phyloP scores from a whole-genome alignment of 2,888 invertebrate species.

The Sesia apiformis region DNA sequence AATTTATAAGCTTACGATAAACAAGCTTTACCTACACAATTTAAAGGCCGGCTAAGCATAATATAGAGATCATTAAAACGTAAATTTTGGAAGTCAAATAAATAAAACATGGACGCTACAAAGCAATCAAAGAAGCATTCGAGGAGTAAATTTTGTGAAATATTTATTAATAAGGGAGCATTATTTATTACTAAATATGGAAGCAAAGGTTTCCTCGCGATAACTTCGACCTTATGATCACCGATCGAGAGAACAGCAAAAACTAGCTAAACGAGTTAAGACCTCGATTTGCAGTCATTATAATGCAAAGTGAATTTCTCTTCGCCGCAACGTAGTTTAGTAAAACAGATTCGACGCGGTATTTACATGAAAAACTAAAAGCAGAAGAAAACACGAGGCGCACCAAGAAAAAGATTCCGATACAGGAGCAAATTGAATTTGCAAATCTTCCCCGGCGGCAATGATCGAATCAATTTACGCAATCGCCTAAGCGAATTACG shows the following conservation, averaged over 20 bases:
- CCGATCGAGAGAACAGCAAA: conserved; percentile 3
- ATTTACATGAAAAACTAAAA: neutral
- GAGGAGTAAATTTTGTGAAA: neutral
- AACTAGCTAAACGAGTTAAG: conserved; percentile 1
- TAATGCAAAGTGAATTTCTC: conserved; percentile 3
- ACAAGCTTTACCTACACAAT: conserved; percentile 19
- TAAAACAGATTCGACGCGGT: conserved; percentile 13
- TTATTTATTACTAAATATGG: neutral
- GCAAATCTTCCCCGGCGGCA: conserved; percentile 35
- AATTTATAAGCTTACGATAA: conserved; percentile 44
- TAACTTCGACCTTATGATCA: conserved; percentile 1
- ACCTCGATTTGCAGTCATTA: conserved; percentile 6
- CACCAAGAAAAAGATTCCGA: conserved; percentile 6
- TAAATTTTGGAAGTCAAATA: neutral
- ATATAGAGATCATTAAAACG: neutral
- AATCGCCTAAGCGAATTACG: conserved; percentile 48
- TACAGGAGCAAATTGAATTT: conserved; percentile 38
- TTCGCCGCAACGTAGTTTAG: conserved; percentile 4
- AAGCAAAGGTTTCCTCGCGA: neutral
- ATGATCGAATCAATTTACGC: conserved; percentile 47
- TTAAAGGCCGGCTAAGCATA: neutral
- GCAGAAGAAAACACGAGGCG: neutral
- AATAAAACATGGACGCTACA: neutral
- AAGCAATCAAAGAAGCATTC: neutral
- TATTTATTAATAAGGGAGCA: neutral